Percentiles rank a stretch among this genome's conserved stretches.
Evolutionary conservation across 2,888 invertebrate genomes (phyloP).

Genomic region (Philopedon plagiatum): DNA sequence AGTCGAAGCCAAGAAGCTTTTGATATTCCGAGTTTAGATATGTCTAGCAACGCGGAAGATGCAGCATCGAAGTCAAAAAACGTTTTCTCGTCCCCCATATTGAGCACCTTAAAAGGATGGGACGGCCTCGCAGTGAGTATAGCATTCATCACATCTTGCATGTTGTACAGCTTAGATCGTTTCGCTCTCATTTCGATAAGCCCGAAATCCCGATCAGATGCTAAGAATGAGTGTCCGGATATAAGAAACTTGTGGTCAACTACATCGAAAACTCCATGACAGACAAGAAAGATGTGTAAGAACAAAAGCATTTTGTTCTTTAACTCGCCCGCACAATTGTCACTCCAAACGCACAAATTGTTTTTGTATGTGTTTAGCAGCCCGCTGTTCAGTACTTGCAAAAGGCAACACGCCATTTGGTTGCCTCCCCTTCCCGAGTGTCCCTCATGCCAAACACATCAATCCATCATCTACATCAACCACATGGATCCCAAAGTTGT

Average conservation of each 20-base stretch:
- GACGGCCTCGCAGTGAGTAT: neutral
- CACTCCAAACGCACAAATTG: conserved; percentile 20
- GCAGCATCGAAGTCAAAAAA: no score
- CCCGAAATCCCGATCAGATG: neutral
- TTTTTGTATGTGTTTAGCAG: conserved; percentile 3
- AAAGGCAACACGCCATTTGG: conserved; percentile 12
- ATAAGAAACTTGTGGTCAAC: conserved; percentile 6
- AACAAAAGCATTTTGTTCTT: neutral
- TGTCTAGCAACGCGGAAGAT: neutral
- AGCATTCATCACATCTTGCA: neutral
- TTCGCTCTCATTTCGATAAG: conserved; percentile 3
- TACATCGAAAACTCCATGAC: neutral
- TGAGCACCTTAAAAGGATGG: no score
- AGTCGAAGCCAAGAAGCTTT: neutral
- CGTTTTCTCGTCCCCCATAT: no score
- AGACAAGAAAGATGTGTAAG: neutral
- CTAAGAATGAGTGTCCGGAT: neutral
- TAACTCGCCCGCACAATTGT: conserved; percentile 5
- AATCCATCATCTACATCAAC: neutral
- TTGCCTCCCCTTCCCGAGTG: neutral
- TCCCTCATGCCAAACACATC: conserved; percentile 7
- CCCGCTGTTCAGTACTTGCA: conserved; percentile 8
- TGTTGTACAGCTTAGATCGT: neutral
- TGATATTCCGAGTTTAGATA: no score
- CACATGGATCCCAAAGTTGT: neutral